Base-by-base conservation (phyloP, 2,113 vertebrate genomes). In the Pterocles orientalis region DNA sequence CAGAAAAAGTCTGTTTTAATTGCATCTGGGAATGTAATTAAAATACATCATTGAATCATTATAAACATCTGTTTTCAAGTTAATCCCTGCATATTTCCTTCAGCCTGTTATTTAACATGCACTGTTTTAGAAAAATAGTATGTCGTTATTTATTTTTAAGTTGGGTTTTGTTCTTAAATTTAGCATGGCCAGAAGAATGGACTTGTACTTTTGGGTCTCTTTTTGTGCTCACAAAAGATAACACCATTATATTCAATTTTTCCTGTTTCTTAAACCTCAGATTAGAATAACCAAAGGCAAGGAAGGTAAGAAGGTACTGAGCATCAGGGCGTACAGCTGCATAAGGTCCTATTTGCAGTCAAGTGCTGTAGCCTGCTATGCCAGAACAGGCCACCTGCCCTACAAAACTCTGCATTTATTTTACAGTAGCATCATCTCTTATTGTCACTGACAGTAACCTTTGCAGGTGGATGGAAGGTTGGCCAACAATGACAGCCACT, bases 41-140 rank as follows among this genome's bases (percentile, higher is more conserved):
- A 79, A 86, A 47, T 66, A 92, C 39, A 11, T 79, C 79, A 94
- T 5, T 3, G 65, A 88, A 65, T 88, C 57, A 76, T 91, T 96
- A 86, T 53, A 94, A 90, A 93, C 92, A 94, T 94, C 94, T 95
- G 90, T 92, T 92, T 97, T 95, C 93, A 93, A 92, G 76, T 96
- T 92, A 93, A 94, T 86, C 51, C 57, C 50, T 0, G 2, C 70
- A 69, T 91, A 90, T 86, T 95, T 96, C 88, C 94, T 94, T 92
- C 83, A 77, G 82, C 31, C 65, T 91, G 88, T 90, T 97, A 78
- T 91, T 95, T 82, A 94, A 86, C 80, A 61, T 86, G 76, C n/a
- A 78, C 47, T 0, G 0, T 24, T 94, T 88, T 60, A 88, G 47
- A 50, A 45, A 86, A 86, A 79, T 73, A 58, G 3, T 24, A 45